A percentile compares a stretch with the other conserved stretches of the same genome.
These are phyloP conservation scores for Amazonetta brasiliensis DNA, from an alignment of 2,797 vertebrate species.

Conservation along the genomic window DNA sequence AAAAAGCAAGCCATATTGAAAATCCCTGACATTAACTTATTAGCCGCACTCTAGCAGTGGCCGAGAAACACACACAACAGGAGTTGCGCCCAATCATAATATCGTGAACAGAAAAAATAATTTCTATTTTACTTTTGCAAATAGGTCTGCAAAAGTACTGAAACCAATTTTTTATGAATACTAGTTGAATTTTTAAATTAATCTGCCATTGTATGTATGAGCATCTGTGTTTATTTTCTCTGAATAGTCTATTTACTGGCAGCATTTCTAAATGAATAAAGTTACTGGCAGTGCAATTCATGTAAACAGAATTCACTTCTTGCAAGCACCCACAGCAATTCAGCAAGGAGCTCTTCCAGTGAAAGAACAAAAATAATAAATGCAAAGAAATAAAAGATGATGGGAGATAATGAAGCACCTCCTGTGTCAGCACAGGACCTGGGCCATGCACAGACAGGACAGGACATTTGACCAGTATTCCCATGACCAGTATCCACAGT, in stretches of 20 bases:
- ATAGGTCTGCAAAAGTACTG: background rate
- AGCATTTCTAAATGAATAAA: slow-evolving; percentile 36
- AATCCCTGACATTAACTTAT: background rate
- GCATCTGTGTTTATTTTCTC: slow-evolving; percentile 67
- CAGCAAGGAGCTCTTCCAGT: background rate
- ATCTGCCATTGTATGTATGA: slow-evolving; percentile 25
- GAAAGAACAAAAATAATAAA: background rate
- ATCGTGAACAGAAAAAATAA: background rate
- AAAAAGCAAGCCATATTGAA: background rate
- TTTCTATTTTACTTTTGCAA: background rate
- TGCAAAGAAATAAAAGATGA: background rate
- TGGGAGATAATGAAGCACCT: background rate
- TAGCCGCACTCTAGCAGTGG: background rate
- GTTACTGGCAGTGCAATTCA: slow-evolving; percentile 7
- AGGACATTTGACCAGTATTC: background rate
- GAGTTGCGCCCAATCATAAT: background rate
- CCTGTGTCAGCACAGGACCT: background rate
- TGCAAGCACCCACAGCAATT: background rate
- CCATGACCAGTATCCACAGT: background rate
- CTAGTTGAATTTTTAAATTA: slow-evolving; percentile 24
- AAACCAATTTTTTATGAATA: background rate
- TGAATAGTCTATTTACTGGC: slow-evolving; percentile 55
- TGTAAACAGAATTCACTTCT: background rate
- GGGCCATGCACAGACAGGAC: background rate
- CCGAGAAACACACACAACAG: background rate